These are phyloP conservation scores for Cylindroiulus punctatus DNA, from an alignment of 2,888 invertebrate species.

Conservation along the genomic window DNA sequence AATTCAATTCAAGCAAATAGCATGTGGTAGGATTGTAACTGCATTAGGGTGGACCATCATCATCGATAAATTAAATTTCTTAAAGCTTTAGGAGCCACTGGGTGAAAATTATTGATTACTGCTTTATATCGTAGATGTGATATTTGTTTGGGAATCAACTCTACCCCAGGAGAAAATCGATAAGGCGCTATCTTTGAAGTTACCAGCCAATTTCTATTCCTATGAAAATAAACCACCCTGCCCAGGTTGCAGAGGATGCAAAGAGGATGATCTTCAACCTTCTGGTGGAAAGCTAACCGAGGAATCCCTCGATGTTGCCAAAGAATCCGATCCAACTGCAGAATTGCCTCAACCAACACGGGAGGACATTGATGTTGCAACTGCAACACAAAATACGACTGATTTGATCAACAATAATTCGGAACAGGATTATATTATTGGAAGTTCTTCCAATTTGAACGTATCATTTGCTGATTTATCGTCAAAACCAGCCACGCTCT, in stretches of 20 bases:
- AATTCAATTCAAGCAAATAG: too few relatives aligned
- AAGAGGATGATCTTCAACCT: constrained; percentile 50
- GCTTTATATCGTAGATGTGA: constrained; percentile 67
- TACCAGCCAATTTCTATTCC: constrained; percentile 81
- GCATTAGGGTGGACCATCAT: too few relatives aligned
- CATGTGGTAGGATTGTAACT: too few relatives aligned
- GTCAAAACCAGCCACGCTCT: neutral
- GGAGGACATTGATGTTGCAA: neutral
- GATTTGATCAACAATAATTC: constrained; percentile 4
- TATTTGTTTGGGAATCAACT: constrained; percentile 74
- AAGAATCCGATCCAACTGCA: neutral
- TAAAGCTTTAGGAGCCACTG: too few relatives aligned
- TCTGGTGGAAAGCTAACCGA: neutral
- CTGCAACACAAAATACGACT: neutral
- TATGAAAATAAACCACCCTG: constrained; percentile 76
- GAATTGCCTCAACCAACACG: neutral
- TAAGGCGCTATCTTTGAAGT: constrained; percentile 73
- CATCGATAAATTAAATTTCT: too few relatives aligned
- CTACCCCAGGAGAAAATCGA: constrained; percentile 72
- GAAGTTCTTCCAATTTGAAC: neutral
- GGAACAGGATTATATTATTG: neutral
- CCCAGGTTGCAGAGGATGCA: constrained; percentile 79
- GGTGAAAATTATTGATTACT: neutral
- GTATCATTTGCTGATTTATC: neutral
- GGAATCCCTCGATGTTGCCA: neutral